Conservation (phyloP, 2,888 invertebrate species). For the Eurytoma adleriae region DNA sequence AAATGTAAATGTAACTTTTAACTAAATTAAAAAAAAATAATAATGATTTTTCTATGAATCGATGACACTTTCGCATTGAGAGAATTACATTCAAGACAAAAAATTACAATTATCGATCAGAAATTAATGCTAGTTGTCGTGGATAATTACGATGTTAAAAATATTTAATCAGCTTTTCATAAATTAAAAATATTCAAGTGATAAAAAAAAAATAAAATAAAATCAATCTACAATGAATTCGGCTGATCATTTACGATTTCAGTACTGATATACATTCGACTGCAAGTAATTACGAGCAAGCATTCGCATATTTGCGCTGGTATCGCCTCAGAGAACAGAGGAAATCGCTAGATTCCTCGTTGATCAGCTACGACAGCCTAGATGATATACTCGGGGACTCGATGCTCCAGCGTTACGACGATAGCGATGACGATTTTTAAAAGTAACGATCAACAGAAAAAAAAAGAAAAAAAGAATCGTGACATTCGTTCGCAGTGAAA, state of each 20-base stretch:
- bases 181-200: background rate
- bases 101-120: background rate
- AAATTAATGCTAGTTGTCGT: too few relatives aligned
- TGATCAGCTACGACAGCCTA: slow-evolving; percentile 13
- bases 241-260: slow-evolving; percentile 40
- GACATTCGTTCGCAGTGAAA: too few relatives aligned
- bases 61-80: too few relatives aligned
- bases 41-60: too few relatives aligned
- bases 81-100: background rate
- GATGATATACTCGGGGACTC: slow-evolving; percentile 32
- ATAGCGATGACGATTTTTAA: slow-evolving; percentile 40
- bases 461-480: background rate
- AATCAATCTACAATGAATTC: background rate
- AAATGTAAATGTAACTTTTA: too few relatives aligned
- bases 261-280: slow-evolving; percentile 61
- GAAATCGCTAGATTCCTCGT: slow-evolving; percentile 58
- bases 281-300: slow-evolving; percentile 66
- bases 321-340: slow-evolving; percentile 64
- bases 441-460: slow-evolving; percentile 12
- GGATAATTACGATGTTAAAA: too few relatives aligned
- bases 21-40: too few relatives aligned
- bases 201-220: background rate
- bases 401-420: slow-evolving; percentile 9
- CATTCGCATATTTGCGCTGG: slow-evolving; percentile 68
- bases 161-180: background rate